phyloP scores from a whole-genome alignment of 2,888 invertebrate genomes.

The Philereme transversata region DNA sequence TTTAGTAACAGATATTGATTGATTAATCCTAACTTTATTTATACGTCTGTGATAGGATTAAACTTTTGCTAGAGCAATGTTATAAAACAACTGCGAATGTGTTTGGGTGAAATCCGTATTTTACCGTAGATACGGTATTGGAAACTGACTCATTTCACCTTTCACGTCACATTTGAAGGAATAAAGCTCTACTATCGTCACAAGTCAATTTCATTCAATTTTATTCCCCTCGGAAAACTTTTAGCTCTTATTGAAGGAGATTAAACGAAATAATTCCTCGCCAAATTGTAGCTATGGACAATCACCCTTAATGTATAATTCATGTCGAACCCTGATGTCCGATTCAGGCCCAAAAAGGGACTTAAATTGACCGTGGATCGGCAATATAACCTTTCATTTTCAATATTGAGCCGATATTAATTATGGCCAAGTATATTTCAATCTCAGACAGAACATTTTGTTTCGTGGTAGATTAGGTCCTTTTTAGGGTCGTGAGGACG shows the following conservation, averaged over 20 bases:
- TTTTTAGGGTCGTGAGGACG: constrained; percentile 41
- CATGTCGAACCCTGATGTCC: constrained; percentile 62
- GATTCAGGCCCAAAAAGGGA: constrained; percentile 58
- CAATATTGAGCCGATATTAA: constrained; percentile 60
- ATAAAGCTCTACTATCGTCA: no score
- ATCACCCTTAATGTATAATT: constrained; percentile 71
- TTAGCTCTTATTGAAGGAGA: background rate
- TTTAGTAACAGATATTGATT: constrained; percentile 35
- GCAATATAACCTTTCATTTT: constrained; percentile 59
- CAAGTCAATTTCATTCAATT: background rate
- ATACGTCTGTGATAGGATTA: no score
- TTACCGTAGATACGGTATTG: no score
- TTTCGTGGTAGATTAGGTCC: constrained; percentile 22
- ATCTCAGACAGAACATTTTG: constrained; percentile 35
- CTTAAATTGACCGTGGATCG: constrained; percentile 70
- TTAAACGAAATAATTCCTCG: constrained; percentile 40
- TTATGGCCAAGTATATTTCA: constrained; percentile 45
- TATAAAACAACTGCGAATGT: no score
- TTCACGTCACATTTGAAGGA: no score
- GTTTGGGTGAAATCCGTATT: no score
- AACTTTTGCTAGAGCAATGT: no score
- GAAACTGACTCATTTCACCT: no score
- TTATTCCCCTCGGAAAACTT: background rate
- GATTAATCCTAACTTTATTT: constrained; percentile 18
- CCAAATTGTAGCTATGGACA: constrained; percentile 51